Conservation (phyloP, 1,140 invertebrate species). For the Bradysia coprophila region DNA sequence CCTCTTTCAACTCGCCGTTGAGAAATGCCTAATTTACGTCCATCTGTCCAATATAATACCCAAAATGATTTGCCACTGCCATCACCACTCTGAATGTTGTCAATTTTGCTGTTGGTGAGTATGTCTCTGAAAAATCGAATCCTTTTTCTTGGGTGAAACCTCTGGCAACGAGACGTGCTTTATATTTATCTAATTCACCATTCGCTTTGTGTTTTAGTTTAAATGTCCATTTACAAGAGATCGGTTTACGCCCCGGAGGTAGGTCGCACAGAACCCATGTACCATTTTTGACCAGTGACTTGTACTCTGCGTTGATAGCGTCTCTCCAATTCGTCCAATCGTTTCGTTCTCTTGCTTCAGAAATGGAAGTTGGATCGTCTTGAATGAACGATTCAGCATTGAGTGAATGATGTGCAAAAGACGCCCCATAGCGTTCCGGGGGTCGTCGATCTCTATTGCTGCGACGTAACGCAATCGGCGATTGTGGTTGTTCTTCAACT, state of each 20-base stretch:
- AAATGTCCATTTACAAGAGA: constrained; percentile 21
- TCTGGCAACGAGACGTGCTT: constrained; percentile 24
- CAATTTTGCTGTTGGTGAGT: constrained; percentile 13
- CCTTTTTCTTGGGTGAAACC: constrained; percentile 21
- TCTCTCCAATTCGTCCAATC: not conserved
- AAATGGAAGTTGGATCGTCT: not conserved
- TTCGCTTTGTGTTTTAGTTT: constrained; percentile 3
- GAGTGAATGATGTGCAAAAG: not conserved
- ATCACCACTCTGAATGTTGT: constrained; percentile 20
- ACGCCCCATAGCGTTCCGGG: not conserved
- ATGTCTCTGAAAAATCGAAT: constrained; percentile 20
- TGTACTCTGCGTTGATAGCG: not conserved
- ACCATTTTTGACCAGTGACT: not conserved
- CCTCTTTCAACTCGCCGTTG: constrained; percentile 23
- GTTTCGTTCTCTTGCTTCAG: not conserved
- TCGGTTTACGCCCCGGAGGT: not conserved
- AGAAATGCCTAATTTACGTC: constrained; percentile 23
- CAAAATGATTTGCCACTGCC: constrained; percentile 14
- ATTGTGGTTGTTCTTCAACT: too few relatives aligned
- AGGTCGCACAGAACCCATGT: not conserved
- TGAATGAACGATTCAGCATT: not conserved
- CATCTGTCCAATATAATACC: constrained; percentile 14
- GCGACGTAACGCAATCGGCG: not conserved
- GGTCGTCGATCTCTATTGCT: not conserved
- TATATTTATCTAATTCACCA: constrained; percentile 11